Percentiles rank a stretch among this genome's conserved stretches.
phyloP scores from a whole-genome alignment of 1,140 invertebrate species.

The Drosophila funebris region DNA sequence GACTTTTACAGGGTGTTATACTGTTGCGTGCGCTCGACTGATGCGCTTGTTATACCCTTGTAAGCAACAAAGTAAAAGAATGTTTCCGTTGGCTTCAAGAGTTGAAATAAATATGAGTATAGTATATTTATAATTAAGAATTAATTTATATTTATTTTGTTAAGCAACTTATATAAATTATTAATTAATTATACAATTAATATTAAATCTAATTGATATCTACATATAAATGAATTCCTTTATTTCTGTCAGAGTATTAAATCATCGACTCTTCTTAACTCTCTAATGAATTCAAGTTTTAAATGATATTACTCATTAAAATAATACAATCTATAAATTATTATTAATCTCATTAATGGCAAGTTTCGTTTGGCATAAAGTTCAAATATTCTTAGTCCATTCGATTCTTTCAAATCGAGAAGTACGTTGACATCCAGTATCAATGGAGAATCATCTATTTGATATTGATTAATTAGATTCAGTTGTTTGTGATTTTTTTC shows the following conservation, averaged over 20 bases:
- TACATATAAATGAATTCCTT: not conserved
- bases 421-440: conserved; percentile 15
- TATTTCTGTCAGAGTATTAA: not conserved
- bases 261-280: not conserved
- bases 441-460: conserved; percentile 6
- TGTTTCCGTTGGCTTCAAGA: too few relatives aligned
- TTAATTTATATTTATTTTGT: too few relatives aligned
- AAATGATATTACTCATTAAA: not conserved
- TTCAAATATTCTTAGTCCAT: not conserved
- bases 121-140: too few relatives aligned
- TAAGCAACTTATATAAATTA: too few relatives aligned
- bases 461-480: conserved; percentile 47
- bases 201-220: too few relatives aligned
- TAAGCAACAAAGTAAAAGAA: too few relatives aligned
- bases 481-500: conserved; percentile 18
- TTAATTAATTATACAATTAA: too few relatives aligned
- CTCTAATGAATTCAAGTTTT: not conserved
- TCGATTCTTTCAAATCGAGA: not conserved
- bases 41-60: too few relatives aligned
- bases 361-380: conserved; percentile 8
- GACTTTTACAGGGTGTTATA: too few relatives aligned
- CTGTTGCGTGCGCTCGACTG: too few relatives aligned
- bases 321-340: not conserved
- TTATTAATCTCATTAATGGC: not conserved
- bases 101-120: too few relatives aligned